Conservation (phyloP, 1,140 invertebrate genomes). For the Pseudomyrmex gracilis region DNA sequence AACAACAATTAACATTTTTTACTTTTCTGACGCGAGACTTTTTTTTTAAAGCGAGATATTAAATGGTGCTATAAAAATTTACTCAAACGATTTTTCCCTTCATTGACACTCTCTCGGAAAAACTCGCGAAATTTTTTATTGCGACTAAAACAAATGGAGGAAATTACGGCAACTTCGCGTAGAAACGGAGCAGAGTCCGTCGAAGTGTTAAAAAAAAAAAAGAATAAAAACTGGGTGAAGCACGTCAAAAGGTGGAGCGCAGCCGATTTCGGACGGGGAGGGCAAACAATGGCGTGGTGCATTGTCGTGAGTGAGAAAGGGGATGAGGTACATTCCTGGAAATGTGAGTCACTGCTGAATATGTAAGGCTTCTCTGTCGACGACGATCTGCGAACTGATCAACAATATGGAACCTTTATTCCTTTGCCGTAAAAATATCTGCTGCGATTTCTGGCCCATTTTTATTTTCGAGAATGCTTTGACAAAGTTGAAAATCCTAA, state of each 20-base stretch:
- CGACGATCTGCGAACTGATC: conserved; percentile 74
- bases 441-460: conserved; percentile 20
- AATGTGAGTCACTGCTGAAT: conserved; percentile 74
- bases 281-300: conserved; percentile 61
- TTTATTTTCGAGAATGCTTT: not conserved
- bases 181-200: conserved; percentile 32
- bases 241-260: conserved; percentile 11
- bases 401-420: conserved; percentile 73
- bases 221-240: conserved; percentile 19
- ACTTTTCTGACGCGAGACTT: no score
- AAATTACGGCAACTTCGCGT: conserved; percentile 66
- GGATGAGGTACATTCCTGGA: conserved; percentile 62
- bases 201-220: not conserved
- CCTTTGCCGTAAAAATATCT: conserved; percentile 16
- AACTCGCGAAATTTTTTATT: conserved; percentile 5
- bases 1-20: no score
- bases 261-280: conserved; percentile 63
- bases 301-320: conserved; percentile 68
- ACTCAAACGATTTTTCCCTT: no score
- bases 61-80: no score
- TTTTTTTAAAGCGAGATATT: no score
- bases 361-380: conserved; percentile 76
- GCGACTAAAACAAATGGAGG: conserved; percentile 51
- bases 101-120: no score
- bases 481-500: no score